A percentile compares a stretch with the other conserved stretches of the same genome.
These are phyloP conservation scores for Helobdella robusta DNA, from an alignment of 2,888 invertebrate genomes.

Conservation along the genomic window DNA sequence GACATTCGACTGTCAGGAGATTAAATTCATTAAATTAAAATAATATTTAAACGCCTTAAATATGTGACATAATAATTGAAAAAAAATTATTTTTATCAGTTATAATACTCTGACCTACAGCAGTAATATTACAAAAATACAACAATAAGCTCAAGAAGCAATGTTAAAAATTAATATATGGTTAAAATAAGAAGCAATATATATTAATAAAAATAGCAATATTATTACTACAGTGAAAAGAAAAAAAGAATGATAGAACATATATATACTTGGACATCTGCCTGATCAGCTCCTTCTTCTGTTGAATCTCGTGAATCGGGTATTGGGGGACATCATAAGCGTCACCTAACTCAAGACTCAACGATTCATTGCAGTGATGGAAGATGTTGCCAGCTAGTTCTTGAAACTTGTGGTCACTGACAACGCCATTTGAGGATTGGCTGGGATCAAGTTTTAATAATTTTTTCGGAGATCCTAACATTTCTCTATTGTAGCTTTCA, in stretches of 20 bases:
- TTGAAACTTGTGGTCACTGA: conserved; percentile 39
- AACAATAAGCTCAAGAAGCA: too few species aligned
- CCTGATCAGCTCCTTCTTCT: conserved; percentile 42
- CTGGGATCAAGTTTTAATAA: not conserved
- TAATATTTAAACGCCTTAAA: too few species aligned
- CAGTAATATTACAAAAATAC: too few species aligned
- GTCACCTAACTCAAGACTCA: conserved; percentile 24
- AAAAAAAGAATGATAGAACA: conserved; percentile 15
- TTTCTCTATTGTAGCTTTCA: not conserved
- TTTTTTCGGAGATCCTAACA: conserved; percentile 3
- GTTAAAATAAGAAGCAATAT: too few species aligned
- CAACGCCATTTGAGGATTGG: not conserved
- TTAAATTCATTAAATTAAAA: too few species aligned
- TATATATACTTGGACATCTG: conserved; percentile 31
- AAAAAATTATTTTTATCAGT: too few species aligned
- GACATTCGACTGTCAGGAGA: too few species aligned
- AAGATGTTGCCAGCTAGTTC: conserved; percentile 41
- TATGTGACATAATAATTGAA: too few species aligned
- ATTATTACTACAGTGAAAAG: not conserved
- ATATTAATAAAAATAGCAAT: not conserved
- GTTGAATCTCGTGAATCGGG: conserved; percentile 74
- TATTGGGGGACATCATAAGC: conserved; percentile 78
- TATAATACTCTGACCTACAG: too few species aligned
- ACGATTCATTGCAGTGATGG: conserved; percentile 35
- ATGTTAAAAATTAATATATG: too few species aligned